phyloP scores from a whole-genome alignment of 2,113 vertebrate genomes.

The Hystrix cristata region DNA sequence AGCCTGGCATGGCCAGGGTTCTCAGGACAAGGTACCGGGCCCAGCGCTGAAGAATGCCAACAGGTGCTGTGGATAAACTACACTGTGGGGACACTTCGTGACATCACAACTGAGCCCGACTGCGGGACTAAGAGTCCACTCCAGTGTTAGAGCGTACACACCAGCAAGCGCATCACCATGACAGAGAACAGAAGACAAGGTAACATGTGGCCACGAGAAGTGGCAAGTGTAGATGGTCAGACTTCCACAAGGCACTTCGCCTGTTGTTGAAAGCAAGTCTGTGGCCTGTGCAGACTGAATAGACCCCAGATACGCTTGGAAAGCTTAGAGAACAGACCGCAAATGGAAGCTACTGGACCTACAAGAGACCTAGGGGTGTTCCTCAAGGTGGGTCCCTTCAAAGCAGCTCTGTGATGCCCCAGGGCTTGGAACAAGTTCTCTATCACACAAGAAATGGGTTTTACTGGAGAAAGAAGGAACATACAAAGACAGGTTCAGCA shows the following conservation, averaged over 20 bases:
- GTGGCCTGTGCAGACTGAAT: background rate
- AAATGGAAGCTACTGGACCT: background rate
- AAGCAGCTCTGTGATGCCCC: background rate
- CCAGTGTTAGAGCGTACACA: background rate
- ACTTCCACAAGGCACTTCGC: background rate
- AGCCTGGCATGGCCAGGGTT: background rate
- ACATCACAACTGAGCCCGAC: background rate
- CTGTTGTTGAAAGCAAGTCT: background rate
- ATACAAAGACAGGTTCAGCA: background rate
- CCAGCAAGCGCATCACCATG: background rate
- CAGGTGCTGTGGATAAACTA: background rate
- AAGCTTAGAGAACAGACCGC: background rate
- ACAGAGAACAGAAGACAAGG: background rate
- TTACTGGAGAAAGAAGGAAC: background rate
- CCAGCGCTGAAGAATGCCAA: background rate
- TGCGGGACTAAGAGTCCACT: background rate
- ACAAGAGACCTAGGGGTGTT: accelerated
- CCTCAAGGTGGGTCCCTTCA: background rate
- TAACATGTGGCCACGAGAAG: background rate
- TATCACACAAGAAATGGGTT: background rate
- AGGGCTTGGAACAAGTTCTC: background rate
- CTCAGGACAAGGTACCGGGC: background rate
- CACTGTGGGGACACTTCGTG: background rate
- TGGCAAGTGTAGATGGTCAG: background rate
- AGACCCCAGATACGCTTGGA: accelerated